phyloP scores from a whole-genome alignment of 37 sponge, comb jelly and placozoan genomes.

The Dysidea cf. avara region DNA sequence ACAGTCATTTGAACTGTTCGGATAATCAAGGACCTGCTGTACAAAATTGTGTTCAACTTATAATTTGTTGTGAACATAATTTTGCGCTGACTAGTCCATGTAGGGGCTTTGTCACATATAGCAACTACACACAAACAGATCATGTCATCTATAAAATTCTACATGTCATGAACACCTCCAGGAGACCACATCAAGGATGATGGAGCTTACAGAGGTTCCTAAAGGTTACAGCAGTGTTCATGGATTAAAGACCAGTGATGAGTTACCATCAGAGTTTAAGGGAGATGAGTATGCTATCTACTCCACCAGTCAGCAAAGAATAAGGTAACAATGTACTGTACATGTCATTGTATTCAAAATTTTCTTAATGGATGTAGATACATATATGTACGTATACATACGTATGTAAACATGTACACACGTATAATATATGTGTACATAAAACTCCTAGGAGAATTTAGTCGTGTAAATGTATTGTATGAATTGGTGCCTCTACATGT shows the following conservation, averaged over 20 bases:
- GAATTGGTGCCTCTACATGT: too few relatives aligned
- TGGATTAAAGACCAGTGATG: conserved; percentile 65
- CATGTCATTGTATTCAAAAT: conserved; percentile 22
- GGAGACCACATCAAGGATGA: conserved; percentile 45
- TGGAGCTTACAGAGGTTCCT: conserved; percentile 70
- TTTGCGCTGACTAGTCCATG: too few relatives aligned
- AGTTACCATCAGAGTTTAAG: conserved; percentile 71
- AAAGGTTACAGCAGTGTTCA: conserved; percentile 82
- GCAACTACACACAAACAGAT: neutral
- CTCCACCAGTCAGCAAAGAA: too few relatives aligned
- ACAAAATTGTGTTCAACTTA: too few relatives aligned
- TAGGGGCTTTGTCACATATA: too few relatives aligned
- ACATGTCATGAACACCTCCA: neutral
- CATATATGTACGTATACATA: conserved; percentile 27
- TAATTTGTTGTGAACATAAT: neutral
- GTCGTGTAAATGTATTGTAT: too few relatives aligned
- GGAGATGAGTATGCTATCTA: too few relatives aligned
- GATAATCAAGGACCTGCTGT: too few relatives aligned
- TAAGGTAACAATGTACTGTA: conserved; percentile 6
- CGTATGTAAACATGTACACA: neutral
- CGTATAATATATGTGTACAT: neutral
- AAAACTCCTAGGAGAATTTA: too few relatives aligned
- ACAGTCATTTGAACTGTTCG: too few relatives aligned
- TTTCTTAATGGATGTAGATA: neutral
- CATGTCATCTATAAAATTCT: neutral